phyloP scores from a whole-genome alignment of 2,113 vertebrate species.

The Orientallactaga bullata region DNA sequence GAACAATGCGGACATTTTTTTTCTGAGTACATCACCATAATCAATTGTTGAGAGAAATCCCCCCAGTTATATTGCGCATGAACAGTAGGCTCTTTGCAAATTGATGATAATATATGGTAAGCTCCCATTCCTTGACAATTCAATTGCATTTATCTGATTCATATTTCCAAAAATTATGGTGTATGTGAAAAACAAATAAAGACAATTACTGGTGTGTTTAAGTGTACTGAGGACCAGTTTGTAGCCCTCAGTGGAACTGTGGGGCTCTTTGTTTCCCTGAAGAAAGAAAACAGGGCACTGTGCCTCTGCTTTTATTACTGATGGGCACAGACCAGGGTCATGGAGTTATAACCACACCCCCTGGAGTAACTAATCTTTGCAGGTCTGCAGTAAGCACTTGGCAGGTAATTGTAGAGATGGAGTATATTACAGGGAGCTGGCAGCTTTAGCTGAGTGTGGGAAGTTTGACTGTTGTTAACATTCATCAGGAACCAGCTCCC shows the following conservation, averaged over 20 bases:
- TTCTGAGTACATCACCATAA: constrained; percentile 31
- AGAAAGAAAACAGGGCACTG: neutral
- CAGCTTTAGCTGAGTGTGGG: constrained; percentile 5
- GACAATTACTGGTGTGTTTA: neutral
- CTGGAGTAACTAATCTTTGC: constrained; percentile 57
- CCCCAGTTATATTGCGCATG: neutral
- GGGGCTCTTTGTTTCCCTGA: neutral
- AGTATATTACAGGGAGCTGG: constrained; percentile 2
- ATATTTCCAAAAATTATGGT: constrained; percentile 38
- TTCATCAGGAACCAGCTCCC: constrained; percentile 26
- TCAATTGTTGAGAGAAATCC: constrained; percentile 56
- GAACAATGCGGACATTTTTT: constrained; percentile 24
- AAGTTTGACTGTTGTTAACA: constrained; percentile 56
- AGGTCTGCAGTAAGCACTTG: constrained; percentile 29
- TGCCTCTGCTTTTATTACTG: constrained; percentile 59
- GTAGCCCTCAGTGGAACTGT: neutral
- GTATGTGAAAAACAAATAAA: constrained; percentile 22
- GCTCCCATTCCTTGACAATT: constrained; percentile 47
- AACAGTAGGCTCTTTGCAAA: constrained; percentile 13
- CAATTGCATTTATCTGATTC: constrained; percentile 48
- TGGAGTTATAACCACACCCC: constrained; percentile 28
- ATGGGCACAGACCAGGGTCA: neutral
- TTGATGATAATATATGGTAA: constrained; percentile 48
- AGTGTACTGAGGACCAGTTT: neutral
- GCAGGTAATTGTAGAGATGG: constrained; percentile 23